phyloP scores from a whole-genome alignment of 2,113 vertebrate species.

The Cebidichthys violaceus region DNA sequence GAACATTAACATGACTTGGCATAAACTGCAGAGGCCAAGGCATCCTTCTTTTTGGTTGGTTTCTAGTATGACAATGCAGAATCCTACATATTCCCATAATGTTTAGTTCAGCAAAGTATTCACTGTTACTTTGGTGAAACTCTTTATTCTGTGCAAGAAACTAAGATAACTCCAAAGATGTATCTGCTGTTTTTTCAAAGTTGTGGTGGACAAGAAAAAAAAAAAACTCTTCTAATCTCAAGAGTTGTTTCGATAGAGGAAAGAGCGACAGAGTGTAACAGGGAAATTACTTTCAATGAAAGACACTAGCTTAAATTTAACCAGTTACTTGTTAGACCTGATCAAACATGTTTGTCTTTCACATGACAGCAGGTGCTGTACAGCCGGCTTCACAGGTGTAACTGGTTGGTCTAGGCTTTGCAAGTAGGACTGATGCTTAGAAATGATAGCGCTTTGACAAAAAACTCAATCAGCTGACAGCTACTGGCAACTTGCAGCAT shows the following conservation, averaged over 20 bases:
- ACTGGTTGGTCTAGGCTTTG: background rate
- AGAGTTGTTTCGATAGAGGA: background rate
- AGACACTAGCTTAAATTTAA: background rate
- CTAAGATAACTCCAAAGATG: background rate
- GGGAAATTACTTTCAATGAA: background rate
- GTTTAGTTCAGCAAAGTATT: background rate
- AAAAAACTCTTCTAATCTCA: background rate
- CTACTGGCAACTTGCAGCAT: background rate
- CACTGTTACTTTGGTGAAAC: background rate
- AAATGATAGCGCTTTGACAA: background rate
- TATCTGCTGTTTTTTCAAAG: background rate
- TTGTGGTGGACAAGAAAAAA: background rate
- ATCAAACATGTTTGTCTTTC: background rate
- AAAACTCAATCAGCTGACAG: slow-evolving; percentile 11
- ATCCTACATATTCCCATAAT: background rate
- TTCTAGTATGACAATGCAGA: background rate
- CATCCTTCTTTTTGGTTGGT: background rate
- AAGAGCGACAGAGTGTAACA: background rate
- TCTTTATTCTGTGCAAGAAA: background rate
- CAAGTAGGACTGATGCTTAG: background rate
- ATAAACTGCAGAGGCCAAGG: background rate
- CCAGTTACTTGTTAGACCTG: background rate
- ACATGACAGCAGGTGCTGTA: background rate
- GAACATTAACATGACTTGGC: background rate
- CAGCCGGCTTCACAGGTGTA: background rate